A percentile compares a stretch with the other conserved stretches of the same genome.
These are phyloP conservation scores for Unio delphinus DNA, from an alignment of 2,888 invertebrate species.

Conservation along the genomic window DNA sequence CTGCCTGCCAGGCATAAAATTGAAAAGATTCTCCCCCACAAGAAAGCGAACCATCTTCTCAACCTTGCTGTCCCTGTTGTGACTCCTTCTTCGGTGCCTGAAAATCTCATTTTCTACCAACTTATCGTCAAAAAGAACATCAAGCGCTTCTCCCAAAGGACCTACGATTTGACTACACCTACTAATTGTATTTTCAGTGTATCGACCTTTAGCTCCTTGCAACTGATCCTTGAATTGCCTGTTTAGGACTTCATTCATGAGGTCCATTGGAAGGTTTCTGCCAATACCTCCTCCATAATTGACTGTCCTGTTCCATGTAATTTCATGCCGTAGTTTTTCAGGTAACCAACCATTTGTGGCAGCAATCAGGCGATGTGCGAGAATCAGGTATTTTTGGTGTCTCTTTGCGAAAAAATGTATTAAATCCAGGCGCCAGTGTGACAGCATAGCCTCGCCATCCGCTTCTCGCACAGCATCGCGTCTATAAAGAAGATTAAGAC, in stretches of 20 bases:
- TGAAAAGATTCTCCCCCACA: background rate
- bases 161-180: slow-evolving; percentile 3
- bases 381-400: slow-evolving; percentile 29
- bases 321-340: slow-evolving; percentile 15
- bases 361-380: background rate
- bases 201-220: slow-evolving; percentile 16
- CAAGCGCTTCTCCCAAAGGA: slow-evolving; percentile 16
- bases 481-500: slow-evolving; percentile 30
- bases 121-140: slow-evolving; percentile 10
- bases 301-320: slow-evolving; percentile 27
- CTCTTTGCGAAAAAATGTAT: slow-evolving; percentile 22
- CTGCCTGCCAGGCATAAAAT: background rate
- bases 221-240: slow-evolving; percentile 15
- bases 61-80: slow-evolving; percentile 14
- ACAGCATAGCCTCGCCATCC: slow-evolving; percentile 38
- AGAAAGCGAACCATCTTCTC: background rate
- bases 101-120: slow-evolving; percentile 14
- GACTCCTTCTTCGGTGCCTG: slow-evolving; percentile 11
- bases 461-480: slow-evolving; percentile 40
- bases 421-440: slow-evolving; percentile 25
- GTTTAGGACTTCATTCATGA: slow-evolving; percentile 25
- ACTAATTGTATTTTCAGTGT: background rate
- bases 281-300: slow-evolving; percentile 36
- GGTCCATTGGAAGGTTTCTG: slow-evolving; percentile 30
- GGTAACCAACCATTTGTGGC: slow-evolving; percentile 27